These are phyloP conservation scores for Epistrophella euchroma DNA, from an alignment of 2,888 invertebrate species.

Conservation along the genomic window DNA sequence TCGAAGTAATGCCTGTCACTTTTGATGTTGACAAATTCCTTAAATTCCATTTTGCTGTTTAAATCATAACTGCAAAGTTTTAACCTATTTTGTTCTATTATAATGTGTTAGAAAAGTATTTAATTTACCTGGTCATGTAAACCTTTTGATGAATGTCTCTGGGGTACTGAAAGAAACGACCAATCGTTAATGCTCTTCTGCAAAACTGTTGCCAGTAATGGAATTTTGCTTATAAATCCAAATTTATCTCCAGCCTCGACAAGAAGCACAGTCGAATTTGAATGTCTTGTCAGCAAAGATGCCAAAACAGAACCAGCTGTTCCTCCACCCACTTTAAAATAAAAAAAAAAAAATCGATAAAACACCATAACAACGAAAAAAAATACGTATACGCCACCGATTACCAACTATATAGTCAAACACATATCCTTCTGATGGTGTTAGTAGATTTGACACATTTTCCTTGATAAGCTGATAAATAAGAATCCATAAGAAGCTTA, in stretches of 20 bases:
- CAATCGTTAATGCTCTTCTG: constrained; percentile 89
- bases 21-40: too few relatives aligned
- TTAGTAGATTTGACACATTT: constrained; percentile 78
- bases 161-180: constrained; percentile 87
- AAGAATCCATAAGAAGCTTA: constrained; percentile 78
- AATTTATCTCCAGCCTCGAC: constrained; percentile 90
- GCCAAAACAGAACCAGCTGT: constrained; percentile 90
- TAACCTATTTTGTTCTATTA: too few relatives aligned
- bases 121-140: constrained; percentile 86
- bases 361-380: background rate
- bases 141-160: constrained; percentile 88
- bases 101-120: too few relatives aligned
- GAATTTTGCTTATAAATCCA: constrained; percentile 87
- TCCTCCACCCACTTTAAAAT: constrained; percentile 88
- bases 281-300: constrained; percentile 86
- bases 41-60: too few relatives aligned
- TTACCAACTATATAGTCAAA: constrained; percentile 82
- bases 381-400: constrained; percentile 33
- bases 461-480: constrained; percentile 78
- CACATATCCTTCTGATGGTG: constrained; percentile 75
- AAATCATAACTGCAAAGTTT: too few relatives aligned
- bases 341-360: constrained; percentile 5
- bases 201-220: constrained; percentile 88
- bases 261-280: constrained; percentile 86
- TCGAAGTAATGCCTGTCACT: too few relatives aligned